A percentile compares a stretch with the other conserved stretches of the same genome.
phyloP scores from a whole-genome alignment of 2,888 invertebrate genomes.

The Timandra comae region DNA sequence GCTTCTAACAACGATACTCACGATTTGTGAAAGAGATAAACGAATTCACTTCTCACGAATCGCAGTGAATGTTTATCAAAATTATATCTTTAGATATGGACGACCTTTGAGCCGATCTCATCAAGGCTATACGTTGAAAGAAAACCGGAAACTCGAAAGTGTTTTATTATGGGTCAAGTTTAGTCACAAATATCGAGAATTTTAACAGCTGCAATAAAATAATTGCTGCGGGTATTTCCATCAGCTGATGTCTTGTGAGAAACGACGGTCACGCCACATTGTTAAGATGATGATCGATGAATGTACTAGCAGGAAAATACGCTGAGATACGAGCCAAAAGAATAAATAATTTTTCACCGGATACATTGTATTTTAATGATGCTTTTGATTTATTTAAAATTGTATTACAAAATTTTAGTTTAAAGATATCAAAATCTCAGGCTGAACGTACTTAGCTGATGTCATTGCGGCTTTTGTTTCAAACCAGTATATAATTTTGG shows the following conservation, averaged over 20 bases:
- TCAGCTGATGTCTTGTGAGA: slow-evolving; percentile 7
- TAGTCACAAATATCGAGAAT: slow-evolving; percentile 13
- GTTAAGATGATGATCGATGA: slow-evolving; percentile 21
- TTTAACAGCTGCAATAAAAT: slow-evolving; percentile 6
- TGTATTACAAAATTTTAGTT: too few relatives aligned
- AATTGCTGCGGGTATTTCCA: slow-evolving; percentile 18
- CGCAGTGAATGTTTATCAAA: slow-evolving; percentile 29
- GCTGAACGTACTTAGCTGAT: too few relatives aligned
- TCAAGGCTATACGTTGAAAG: slow-evolving; percentile 34
- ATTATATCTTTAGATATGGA: slow-evolving; percentile 27
- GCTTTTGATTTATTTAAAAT: too few relatives aligned
- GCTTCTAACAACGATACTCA: slow-evolving; percentile 6
- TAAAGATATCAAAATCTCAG: too few relatives aligned
- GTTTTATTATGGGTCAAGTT: slow-evolving; percentile 40
- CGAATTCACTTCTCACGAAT: slow-evolving; percentile 20
- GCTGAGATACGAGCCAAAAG: too few relatives aligned
- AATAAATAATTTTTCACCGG: too few relatives aligned
- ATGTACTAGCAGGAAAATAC: too few relatives aligned
- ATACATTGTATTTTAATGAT: too few relatives aligned
- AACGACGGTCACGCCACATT: background rate
- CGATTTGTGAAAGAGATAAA: slow-evolving; percentile 16
- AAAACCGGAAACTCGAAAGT: slow-evolving; percentile 35
- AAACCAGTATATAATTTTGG: too few relatives aligned
- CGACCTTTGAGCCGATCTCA: slow-evolving; percentile 35
- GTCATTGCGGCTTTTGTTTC: too few relatives aligned